phyloP scores from a whole-genome alignment of 2,888 invertebrate species.

The Ectemnius continuus region DNA sequence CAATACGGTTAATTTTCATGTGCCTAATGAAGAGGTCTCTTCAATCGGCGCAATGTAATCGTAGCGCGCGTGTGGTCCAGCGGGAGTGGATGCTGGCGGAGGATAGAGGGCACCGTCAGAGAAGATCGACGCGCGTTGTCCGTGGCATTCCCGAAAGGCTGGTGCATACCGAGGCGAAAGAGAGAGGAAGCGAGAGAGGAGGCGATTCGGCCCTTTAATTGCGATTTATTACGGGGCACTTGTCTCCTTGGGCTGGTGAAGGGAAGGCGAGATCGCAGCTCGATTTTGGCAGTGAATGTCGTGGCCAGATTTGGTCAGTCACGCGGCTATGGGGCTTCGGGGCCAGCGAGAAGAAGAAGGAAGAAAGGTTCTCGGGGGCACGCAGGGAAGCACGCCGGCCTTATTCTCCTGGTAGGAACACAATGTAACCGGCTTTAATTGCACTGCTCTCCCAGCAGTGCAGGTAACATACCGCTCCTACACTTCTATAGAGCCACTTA shows the following conservation, averaged over 20 bases:
- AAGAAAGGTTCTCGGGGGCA: conserved; percentile 1
- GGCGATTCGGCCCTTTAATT: conserved; percentile 35
- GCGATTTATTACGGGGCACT: conserved; percentile 49
- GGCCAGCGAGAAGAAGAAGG: no score
- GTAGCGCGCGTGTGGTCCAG: conserved; percentile 43
- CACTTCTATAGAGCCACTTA: conserved; percentile 21
- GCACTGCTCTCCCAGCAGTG: conserved; percentile 18
- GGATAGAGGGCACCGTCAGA: background rate
- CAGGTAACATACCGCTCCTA: no score
- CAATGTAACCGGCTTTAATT: conserved; percentile 55
- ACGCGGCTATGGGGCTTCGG: background rate
- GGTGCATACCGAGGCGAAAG: conserved; percentile 27
- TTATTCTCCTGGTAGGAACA: conserved; percentile 35
- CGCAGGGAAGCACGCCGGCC: conserved; percentile 13
- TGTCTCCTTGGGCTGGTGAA: background rate
- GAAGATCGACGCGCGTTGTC: conserved; percentile 36
- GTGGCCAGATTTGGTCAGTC: conserved; percentile 19
- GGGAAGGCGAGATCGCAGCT: background rate
- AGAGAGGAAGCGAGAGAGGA: background rate
- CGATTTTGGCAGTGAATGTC: conserved; percentile 24
- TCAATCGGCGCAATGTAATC: conserved; percentile 43
- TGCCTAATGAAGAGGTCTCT: conserved; percentile 52
- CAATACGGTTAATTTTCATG: conserved; percentile 47
- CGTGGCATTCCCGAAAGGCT: conserved; percentile 42
- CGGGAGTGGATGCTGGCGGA: no score